phyloP scores from a whole-genome alignment of 1,140 invertebrate genomes.

The Acromyrmex echinatior region DNA sequence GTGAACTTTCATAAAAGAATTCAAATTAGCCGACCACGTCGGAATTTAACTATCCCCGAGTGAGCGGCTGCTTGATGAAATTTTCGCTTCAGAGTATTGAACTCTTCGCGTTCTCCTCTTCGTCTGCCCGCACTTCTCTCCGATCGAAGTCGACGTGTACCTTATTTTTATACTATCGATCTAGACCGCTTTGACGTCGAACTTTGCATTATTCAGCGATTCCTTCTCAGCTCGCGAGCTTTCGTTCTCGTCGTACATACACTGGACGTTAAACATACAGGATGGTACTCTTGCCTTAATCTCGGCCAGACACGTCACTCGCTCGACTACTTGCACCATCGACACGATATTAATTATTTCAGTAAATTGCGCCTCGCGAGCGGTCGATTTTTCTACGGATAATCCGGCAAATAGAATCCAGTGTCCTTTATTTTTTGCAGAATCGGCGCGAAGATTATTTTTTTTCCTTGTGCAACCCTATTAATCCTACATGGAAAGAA shows the following conservation, averaged over 20 bases:
- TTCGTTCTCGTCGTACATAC: slow-evolving; percentile 41
- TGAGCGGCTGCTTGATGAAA: slow-evolving; percentile 69
- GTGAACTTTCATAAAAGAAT: slow-evolving; percentile 75
- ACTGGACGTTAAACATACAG: slow-evolving; percentile 49
- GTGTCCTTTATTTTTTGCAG: not conserved
- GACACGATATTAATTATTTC: slow-evolving; percentile 68
- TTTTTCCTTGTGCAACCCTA: not conserved
- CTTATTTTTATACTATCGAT: slow-evolving; percentile 81
- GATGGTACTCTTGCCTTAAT: slow-evolving; percentile 44
- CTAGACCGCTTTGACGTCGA: slow-evolving; percentile 69
- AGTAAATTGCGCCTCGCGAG: not conserved
- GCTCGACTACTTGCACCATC: slow-evolving; percentile 10
- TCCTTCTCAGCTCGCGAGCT: slow-evolving; percentile 41
- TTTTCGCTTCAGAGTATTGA: slow-evolving; percentile 73
- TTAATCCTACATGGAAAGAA: not conserved
- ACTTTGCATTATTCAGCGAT: slow-evolving; percentile 74
- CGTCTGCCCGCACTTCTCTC: not conserved
- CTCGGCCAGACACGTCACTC: slow-evolving; percentile 18
- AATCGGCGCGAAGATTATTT: not conserved
- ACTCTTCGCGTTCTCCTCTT: slow-evolving; percentile 34
- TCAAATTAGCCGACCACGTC: slow-evolving; percentile 72
- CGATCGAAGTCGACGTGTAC: slow-evolving; percentile 59
- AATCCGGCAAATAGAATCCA: slow-evolving; percentile 53
- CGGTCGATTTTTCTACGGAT: slow-evolving; percentile 47
- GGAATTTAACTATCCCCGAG: slow-evolving; percentile 73